Evolutionary conservation across 2,888 invertebrate genomes (phyloP), one percentile per base, ranked within the genome.

Genomic region (Mythimna ferrago): DNA sequence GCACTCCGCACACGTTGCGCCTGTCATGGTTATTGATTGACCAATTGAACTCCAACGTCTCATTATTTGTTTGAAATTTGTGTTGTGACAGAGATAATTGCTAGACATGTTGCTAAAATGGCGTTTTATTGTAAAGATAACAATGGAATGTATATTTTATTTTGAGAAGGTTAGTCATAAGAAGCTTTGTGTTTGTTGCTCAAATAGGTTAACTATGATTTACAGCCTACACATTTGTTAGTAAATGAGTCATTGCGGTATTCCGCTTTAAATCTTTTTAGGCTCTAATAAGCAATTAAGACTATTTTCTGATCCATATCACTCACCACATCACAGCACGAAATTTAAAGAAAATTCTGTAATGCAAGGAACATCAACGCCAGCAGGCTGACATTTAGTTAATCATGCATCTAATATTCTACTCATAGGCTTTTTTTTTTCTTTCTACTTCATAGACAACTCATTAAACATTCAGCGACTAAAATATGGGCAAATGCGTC

Each of bases 11-110:
- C 88, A 87, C 74, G 67, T 83, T 83, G 67, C 79, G 79, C 71
- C 76, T 85, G 89, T 89, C 89, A 91, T 90, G 88, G 85, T 91
- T 91, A 90, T 89, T 89, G 89, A 90, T 90, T 89, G 90, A 90
- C 88, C 89, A 86, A 88, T 89, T 92, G 90, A 92, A 93, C 91
- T 85, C 86, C 65, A 76, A 79, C 78, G 81, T 81, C 86, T 89
- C 81, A 72, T 78, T 87, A 89, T 90, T 89, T 91, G 88, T 90
- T 89, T 87, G 85, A 82, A 85, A 86, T 88, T 85, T 82, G 76
- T 86, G 84, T 88, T 89, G 86, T 89, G 86, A 89, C 83, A 87
- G 80, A 79, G 73, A 73, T 91, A 86, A 90, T 89, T 86, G 86
- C 86, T 87, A 84, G 86, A 78, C 76, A 65, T 75, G 66, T 80